Evolutionary conservation across 64 coral and sea anemone species (phyloP).

Genomic region (Pocillopora verrucosa): DNA sequence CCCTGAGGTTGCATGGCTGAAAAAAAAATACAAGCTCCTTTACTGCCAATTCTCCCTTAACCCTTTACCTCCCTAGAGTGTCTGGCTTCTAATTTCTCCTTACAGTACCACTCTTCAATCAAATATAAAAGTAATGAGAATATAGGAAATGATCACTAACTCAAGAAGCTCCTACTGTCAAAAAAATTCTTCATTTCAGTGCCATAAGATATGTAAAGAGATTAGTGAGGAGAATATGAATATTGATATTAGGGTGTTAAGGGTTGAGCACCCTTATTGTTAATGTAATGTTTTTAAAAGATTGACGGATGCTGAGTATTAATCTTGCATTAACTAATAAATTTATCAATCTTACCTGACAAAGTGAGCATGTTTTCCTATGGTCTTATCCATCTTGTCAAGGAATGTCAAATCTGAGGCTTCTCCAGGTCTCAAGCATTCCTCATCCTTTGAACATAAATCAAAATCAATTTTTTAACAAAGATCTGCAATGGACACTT

Average conservation of each 20-base stretch:
- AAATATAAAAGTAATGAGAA: too few relatives aligned
- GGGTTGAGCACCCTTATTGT: too few relatives aligned
- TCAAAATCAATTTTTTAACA: neutral
- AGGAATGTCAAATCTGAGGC: constrained; percentile 93
- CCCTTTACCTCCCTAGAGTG: too few relatives aligned
- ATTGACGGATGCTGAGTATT: neutral
- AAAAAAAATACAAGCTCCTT: neutral
- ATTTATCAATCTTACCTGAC: constrained; percentile 51
- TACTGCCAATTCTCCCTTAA: neutral
- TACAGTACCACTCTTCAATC: too few relatives aligned
- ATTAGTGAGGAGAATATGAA: too few relatives aligned
- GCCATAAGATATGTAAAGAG: too few relatives aligned
- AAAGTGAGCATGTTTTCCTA: constrained; percentile 91
- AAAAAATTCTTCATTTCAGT: too few relatives aligned
- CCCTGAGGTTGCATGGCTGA: constrained; percentile 90
- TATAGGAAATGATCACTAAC: too few relatives aligned
- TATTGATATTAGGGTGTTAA: too few relatives aligned
- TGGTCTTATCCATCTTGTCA: constrained; percentile 73
- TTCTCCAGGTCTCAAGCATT: constrained; percentile 88
- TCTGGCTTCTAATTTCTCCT: too few relatives aligned
- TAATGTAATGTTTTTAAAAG: too few relatives aligned
- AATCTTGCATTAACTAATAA: neutral
- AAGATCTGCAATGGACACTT: neutral
- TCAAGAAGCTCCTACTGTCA: too few relatives aligned
- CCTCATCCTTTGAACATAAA: constrained; percentile 74